phyloP scores from a whole-genome alignment of 2,888 invertebrate genomes.

The Apamea monoglypha region DNA sequence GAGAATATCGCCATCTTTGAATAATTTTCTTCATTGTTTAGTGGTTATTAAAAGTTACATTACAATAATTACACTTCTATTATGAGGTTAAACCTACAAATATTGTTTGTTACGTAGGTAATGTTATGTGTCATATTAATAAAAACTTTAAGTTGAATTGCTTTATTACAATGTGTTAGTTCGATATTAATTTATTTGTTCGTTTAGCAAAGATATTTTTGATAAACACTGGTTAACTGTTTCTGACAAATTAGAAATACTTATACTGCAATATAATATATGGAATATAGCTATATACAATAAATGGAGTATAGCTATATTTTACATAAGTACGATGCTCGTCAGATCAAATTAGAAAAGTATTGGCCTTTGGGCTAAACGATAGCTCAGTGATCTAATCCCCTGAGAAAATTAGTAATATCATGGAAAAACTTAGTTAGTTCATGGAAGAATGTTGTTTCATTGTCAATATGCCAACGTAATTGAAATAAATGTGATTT shows the following conservation, averaged over 20 bases:
- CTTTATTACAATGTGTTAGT: not conserved
- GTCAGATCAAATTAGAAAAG: not conserved
- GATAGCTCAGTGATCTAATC: not conserved
- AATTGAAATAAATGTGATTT: not conserved
- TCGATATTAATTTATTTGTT: not conserved
- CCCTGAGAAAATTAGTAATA: not conserved
- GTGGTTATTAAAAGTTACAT: slow-evolving; percentile 23
- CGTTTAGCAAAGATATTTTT: not conserved
- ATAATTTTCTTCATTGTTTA: slow-evolving; percentile 37
- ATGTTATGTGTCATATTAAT: slow-evolving; percentile 2
- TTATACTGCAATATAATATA: not conserved
- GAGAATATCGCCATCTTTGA: slow-evolving; percentile 21
- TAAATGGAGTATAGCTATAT: not conserved
- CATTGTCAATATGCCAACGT: not conserved
- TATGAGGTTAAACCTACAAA: not conserved
- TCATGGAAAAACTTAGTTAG: not conserved
- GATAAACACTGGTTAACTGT: not conserved
- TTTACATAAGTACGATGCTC: no score
- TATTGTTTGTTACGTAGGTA: not conserved
- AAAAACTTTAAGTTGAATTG: not conserved
- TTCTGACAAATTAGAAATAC: not conserved
- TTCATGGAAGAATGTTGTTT: not conserved
- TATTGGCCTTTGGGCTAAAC: not conserved
- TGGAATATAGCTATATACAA: no score
- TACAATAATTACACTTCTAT: slow-evolving; percentile 10